Percentiles rank a stretch among this genome's conserved stretches.
phyloP scores from a whole-genome alignment of 2,113 vertebrate species.

The Pterophyllum scalare region DNA sequence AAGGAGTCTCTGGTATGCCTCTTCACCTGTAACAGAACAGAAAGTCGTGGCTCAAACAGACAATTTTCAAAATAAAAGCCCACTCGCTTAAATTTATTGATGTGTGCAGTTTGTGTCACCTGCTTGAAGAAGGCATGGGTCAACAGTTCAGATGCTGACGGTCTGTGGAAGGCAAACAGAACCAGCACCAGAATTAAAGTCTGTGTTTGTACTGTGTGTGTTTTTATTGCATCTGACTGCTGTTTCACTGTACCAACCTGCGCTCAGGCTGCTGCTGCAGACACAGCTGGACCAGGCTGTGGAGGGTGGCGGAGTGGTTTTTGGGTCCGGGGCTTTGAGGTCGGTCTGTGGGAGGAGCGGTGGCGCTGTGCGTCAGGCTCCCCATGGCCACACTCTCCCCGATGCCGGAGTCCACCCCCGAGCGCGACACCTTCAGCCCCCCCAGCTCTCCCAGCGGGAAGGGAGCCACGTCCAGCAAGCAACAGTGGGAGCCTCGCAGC shows the following conservation, averaged over 20 bases:
- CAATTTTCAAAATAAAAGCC: not conserved
- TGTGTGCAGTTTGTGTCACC: slow-evolving; percentile 75
- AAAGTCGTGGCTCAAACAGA: not conserved
- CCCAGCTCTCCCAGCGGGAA: slow-evolving; percentile 87
- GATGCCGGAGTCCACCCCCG: slow-evolving; percentile 95
- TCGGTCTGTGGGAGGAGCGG: slow-evolving; percentile 86
- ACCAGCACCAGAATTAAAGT: not conserved
- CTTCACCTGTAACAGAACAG: slow-evolving; percentile 84
- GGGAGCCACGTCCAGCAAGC: slow-evolving; percentile 85
- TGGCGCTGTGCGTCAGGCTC: slow-evolving; percentile 87
- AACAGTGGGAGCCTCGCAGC: slow-evolving; percentile 89
- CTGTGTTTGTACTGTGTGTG: not conserved
- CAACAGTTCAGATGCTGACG: slow-evolving; percentile 90
- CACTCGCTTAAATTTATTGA: not conserved
- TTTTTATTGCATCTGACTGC: not conserved
- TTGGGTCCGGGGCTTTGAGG: slow-evolving; percentile 88
- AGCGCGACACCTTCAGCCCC: slow-evolving; percentile 90
- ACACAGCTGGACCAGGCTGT: slow-evolving; percentile 93
- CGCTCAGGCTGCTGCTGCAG: slow-evolving; percentile 92
- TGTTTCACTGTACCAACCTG: slow-evolving; percentile 63
- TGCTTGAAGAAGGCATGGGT: slow-evolving; percentile 94
- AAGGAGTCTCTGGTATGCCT: slow-evolving; percentile 88
- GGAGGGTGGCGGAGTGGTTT: slow-evolving; percentile 92
- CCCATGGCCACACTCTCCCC: slow-evolving; percentile 89
- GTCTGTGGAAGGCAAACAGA: slow-evolving; percentile 77